phyloP scores from a whole-genome alignment of 2,113 vertebrate genomes.

The Bagarius yarrelli region DNA sequence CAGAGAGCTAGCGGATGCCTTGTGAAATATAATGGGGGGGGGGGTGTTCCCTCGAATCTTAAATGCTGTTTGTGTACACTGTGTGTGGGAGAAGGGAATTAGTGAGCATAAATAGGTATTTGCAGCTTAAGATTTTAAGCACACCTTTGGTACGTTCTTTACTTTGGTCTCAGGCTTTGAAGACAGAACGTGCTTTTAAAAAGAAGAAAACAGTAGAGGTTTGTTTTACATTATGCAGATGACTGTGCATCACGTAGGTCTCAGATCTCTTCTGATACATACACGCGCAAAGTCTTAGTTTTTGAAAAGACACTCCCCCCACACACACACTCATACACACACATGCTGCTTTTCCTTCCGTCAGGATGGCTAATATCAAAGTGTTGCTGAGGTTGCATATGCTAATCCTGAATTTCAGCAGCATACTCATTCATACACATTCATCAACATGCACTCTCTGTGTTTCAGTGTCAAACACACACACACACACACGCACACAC shows the following conservation, averaged over 20 bases:
- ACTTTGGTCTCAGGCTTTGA: conserved; percentile 67
- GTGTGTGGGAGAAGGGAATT: conserved; percentile 60
- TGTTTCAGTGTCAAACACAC: conserved; percentile 22
- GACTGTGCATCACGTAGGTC: conserved; percentile 55
- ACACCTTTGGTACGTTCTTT: conserved; percentile 59
- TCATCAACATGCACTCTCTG: conserved; percentile 35
- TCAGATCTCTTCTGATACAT: conserved; percentile 40
- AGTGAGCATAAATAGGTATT: conserved; percentile 63
- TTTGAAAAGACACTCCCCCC: conserved; percentile 10
- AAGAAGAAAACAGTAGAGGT: conserved; percentile 59
- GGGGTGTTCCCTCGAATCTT: conserved; percentile 55
- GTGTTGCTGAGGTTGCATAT: conserved; percentile 51
- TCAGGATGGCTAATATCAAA: conserved; percentile 48
- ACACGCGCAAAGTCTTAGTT: neutral
- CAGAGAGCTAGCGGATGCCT: conserved; percentile 32
- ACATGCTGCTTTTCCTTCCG: conserved; percentile 28
- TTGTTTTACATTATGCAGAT: conserved; percentile 63
- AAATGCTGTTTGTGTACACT: conserved; percentile 57
- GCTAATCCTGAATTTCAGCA: conserved; percentile 40
- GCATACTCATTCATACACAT: conserved; percentile 43
- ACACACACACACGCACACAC: neutral
- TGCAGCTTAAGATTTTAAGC: conserved; percentile 63
- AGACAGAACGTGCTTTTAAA: conserved; percentile 58
- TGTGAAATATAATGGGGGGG: conserved; percentile 17
- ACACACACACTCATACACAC: neutral